phyloP scores from a whole-genome alignment of 2,797 vertebrate genomes.

The Squalus acanthias region DNA sequence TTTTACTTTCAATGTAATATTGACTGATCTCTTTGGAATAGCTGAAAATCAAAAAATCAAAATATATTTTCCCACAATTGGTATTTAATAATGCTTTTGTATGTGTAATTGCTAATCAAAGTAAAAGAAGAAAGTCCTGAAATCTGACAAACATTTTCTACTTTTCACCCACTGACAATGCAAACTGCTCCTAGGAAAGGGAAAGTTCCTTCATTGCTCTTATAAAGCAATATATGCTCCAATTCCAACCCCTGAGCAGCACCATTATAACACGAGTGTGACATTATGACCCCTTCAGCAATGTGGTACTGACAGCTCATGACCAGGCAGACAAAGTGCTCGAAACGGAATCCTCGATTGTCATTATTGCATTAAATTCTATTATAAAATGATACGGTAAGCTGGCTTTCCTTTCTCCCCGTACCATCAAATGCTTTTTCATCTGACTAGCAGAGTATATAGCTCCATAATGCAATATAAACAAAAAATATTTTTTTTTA shows the following conservation, averaged over 20 bases:
- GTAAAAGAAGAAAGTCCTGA: neutral
- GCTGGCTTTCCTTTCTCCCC: neutral
- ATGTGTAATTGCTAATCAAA: neutral
- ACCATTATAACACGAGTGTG: neutral
- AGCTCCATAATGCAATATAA: neutral
- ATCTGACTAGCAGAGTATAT: neutral
- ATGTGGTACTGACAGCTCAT: neutral
- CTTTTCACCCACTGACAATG: neutral
- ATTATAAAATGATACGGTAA: neutral
- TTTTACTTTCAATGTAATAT: neutral
- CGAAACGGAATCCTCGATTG: neutral
- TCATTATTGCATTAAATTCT: neutral
- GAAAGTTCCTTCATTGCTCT: neutral
- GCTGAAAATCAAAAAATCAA: neutral
- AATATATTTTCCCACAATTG: neutral
- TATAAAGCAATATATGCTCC: neutral
- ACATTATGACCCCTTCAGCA: neutral
- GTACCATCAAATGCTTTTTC: neutral
- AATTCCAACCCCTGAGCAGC: neutral
- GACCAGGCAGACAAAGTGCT: no score
- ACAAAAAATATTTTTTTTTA: neutral
- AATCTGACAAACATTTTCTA: neutral
- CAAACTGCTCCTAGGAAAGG: neutral
- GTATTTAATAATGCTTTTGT: neutral
- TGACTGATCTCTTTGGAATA: conserved; percentile 17